Percentiles rank a stretch among this genome's conserved stretches.
Evolutionary conservation across 1,140 invertebrate species (phyloP).

Genomic region (Drosophila asahinai): DNA sequence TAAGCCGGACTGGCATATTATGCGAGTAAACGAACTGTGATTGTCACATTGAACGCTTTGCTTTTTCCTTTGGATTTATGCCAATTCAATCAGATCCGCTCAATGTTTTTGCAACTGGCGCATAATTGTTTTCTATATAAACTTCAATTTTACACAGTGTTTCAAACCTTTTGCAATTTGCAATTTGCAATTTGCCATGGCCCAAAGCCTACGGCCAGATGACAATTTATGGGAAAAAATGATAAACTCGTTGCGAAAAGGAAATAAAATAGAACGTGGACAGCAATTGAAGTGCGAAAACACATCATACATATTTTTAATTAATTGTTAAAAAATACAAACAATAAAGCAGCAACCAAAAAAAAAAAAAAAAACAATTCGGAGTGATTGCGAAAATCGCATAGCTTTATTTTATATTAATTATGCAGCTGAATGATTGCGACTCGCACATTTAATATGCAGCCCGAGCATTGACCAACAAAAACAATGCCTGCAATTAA

Average conservation of each 20-base stretch:
- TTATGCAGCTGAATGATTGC: constrained; percentile 79
- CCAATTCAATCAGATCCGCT: constrained; percentile 22
- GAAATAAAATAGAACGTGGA: constrained; percentile 23
- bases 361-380: constrained; percentile 51
- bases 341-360: constrained; percentile 21
- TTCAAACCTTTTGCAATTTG: constrained; percentile 38
- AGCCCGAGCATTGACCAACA: constrained; percentile 21
- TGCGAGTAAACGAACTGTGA: constrained; percentile 53
- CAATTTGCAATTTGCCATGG: constrained; percentile 39
- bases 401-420: constrained; percentile 80
- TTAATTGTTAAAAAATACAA: constrained; percentile 69
- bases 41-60: constrained; percentile 38
- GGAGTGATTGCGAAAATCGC: constrained; percentile 70
- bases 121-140: constrained; percentile 52
- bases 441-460: constrained; percentile 64
- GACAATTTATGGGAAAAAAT: constrained; percentile 54
- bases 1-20: constrained; percentile 49
- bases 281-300: constrained; percentile 58
- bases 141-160: constrained; percentile 38
- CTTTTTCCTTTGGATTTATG: constrained; percentile 24
- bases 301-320: constrained; percentile 70
- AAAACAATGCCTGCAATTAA: constrained; percentile 55
- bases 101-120: constrained; percentile 37
- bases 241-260: constrained; percentile 20
- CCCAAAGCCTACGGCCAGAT: constrained; percentile 20